Evolutionary conservation across 2,797 vertebrate species (phyloP).

Genomic region (Coluber constrictor): DNA sequence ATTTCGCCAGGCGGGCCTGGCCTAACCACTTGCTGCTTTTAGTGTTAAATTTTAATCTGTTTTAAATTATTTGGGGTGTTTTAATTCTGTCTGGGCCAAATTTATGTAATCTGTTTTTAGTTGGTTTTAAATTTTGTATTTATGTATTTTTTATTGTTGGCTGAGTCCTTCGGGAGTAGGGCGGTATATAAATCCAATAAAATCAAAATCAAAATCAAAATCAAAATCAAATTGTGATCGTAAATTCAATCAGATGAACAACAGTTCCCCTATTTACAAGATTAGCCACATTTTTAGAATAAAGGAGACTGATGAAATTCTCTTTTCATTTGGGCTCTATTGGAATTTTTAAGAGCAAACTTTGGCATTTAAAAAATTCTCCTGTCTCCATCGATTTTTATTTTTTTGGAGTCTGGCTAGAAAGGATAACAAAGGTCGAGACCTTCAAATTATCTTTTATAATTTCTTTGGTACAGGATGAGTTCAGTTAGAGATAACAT

Average conservation of each 20-base stretch:
- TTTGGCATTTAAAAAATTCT: background rate
- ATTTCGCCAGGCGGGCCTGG: too few species aligned
- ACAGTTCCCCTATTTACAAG: background rate
- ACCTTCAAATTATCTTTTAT: conserved; percentile 1
- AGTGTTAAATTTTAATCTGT: too few species aligned
- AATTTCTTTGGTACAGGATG: conserved; percentile 29
- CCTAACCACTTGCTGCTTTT: too few species aligned
- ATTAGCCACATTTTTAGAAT: background rate
- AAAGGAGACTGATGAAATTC: background rate
- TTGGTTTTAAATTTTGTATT: too few species aligned
- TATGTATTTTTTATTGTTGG: too few species aligned
- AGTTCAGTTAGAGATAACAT: conserved; percentile 1
- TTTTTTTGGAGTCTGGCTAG: background rate
- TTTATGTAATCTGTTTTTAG: too few species aligned
- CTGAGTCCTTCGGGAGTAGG: too few species aligned
- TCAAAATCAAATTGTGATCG: too few species aligned
- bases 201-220: too few species aligned
- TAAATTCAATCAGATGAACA: background rate
- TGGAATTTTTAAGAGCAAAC: background rate
- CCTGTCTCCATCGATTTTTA: background rate
- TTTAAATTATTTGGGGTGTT: too few species aligned
- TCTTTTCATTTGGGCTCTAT: fast-evolving
- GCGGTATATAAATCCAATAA: too few species aligned
- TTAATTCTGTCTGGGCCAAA: too few species aligned
- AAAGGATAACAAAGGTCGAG: background rate